These are phyloP conservation scores for Metacarcinus magister DNA, from an alignment of 2,888 invertebrate species.

Conservation along the genomic window DNA sequence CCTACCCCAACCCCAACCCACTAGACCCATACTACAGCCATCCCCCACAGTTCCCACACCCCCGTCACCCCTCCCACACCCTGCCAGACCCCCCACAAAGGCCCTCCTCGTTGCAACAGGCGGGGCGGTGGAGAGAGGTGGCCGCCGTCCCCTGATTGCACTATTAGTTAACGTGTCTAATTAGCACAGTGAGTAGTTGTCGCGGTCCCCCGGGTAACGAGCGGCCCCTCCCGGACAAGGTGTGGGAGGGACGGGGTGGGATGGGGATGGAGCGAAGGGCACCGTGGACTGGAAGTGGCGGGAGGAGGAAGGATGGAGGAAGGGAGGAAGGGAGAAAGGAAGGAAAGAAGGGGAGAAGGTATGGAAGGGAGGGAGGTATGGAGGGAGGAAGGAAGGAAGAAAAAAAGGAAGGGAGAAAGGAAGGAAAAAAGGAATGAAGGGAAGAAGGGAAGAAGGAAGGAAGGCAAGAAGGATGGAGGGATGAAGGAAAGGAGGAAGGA, in stretches of 20 bases:
- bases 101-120: slow-evolving; percentile 3
- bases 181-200: slow-evolving; percentile 51
- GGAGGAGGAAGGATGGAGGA: not conserved
- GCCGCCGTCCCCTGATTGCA: slow-evolving; percentile 46
- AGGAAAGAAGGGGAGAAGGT: not conserved
- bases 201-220: slow-evolving; percentile 46
- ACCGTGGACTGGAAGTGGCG: not conserved
- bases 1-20: not conserved
- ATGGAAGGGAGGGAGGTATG: not conserved
- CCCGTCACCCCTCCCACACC: not conserved
- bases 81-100: slow-evolving; percentile 15
- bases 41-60: slow-evolving; percentile 17
- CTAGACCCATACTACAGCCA: not conserved
- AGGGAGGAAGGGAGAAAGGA: not conserved
- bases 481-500: not conserved
- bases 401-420: not conserved
- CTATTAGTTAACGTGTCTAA: slow-evolving; percentile 53
- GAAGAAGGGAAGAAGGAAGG: not conserved
- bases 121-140: slow-evolving; percentile 13
- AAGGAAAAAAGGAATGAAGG: not conserved
- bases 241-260: slow-evolving; percentile 16
- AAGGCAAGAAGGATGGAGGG: not conserved
- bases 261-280: not conserved
- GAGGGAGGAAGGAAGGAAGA: not conserved
- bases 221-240: slow-evolving; percentile 40